Evolutionary conservation across 1,140 invertebrate species (phyloP).

Genomic region (Eumeta japonica): DNA sequence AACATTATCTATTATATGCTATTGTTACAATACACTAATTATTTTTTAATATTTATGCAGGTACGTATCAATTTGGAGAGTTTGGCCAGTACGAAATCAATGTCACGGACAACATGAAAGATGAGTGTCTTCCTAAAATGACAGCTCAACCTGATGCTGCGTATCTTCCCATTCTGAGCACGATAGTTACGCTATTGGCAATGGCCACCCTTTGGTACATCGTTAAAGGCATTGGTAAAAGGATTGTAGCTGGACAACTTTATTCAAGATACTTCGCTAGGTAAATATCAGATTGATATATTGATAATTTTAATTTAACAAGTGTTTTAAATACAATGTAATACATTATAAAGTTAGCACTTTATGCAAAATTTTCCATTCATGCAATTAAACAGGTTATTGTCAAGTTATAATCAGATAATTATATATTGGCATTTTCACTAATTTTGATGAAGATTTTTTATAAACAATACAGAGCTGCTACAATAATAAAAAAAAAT

Average conservation of each 20-base stretch:
- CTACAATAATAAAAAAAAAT: no score
- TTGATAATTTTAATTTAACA: background rate
- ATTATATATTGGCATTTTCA: no score
- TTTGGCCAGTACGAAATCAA: slow-evolving; percentile 47
- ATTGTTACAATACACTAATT: no score
- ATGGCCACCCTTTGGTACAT: slow-evolving; percentile 54
- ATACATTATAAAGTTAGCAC: background rate
- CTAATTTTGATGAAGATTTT: no score
- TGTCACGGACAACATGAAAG: slow-evolving; percentile 23
- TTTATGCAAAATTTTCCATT: no score
- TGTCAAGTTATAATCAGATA: no score
- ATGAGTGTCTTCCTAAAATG: slow-evolving; percentile 33
- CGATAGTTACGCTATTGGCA: slow-evolving; percentile 39
- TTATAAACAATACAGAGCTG: no score
- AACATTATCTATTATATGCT: no score
- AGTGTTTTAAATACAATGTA: background rate
- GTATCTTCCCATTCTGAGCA: slow-evolving; percentile 42
- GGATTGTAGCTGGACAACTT: slow-evolving; percentile 33
- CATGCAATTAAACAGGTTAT: no score
- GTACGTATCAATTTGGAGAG: slow-evolving; percentile 39
- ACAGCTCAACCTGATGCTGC: slow-evolving; percentile 50
- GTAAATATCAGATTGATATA: slow-evolving; percentile 15
- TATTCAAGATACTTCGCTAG: slow-evolving; percentile 44
- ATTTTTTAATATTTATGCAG: slow-evolving; percentile 14
- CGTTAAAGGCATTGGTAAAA: slow-evolving; percentile 47